Evolutionary conservation across 2,888 invertebrate species (phyloP).

Genomic region (Galerucella pusilla): DNA sequence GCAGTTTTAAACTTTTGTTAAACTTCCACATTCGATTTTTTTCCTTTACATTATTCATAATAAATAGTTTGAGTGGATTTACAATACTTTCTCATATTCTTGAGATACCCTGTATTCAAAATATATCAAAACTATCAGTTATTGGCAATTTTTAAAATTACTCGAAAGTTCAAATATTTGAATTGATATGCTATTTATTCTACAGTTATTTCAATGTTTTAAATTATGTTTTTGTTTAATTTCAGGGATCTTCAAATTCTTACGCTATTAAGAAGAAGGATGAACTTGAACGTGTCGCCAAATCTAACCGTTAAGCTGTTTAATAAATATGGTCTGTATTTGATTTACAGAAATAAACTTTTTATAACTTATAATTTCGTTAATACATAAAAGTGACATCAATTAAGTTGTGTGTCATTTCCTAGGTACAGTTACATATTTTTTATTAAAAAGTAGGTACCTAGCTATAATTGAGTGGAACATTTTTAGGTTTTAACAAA

Average conservation of each 20-base stretch:
- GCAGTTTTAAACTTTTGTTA: no score
- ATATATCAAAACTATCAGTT: no score
- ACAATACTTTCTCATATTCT: no score
- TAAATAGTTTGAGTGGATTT: no score
- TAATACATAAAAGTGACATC: slow-evolving; percentile 40
- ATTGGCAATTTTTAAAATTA: no score
- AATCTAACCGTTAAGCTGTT: slow-evolving; percentile 96
- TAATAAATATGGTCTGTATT: slow-evolving; percentile 46
- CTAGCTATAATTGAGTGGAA: no score
- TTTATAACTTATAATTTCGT: slow-evolving; percentile 40
- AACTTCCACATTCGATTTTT: no score
- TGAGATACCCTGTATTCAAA: no score
- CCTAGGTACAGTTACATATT: no score
- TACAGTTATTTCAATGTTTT: background rate
- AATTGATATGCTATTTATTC: slow-evolving; percentile 34
- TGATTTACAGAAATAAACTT: slow-evolving; percentile 42
- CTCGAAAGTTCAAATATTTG: background rate
- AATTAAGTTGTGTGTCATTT: slow-evolving; percentile 12
- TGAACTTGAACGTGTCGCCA: slow-evolving; percentile 99
- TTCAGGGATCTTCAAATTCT: slow-evolving; percentile 96
- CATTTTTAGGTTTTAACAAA: no score
- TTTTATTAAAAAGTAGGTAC: no score
- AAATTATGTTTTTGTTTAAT: slow-evolving; percentile 43
- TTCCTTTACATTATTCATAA: no score
- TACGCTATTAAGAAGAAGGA: slow-evolving; percentile 99